Percentiles rank a stretch among this genome's conserved stretches.
Evolutionary conservation across 2,888 invertebrate species (phyloP).

Genomic region (Lochmaea crataegi): DNA sequence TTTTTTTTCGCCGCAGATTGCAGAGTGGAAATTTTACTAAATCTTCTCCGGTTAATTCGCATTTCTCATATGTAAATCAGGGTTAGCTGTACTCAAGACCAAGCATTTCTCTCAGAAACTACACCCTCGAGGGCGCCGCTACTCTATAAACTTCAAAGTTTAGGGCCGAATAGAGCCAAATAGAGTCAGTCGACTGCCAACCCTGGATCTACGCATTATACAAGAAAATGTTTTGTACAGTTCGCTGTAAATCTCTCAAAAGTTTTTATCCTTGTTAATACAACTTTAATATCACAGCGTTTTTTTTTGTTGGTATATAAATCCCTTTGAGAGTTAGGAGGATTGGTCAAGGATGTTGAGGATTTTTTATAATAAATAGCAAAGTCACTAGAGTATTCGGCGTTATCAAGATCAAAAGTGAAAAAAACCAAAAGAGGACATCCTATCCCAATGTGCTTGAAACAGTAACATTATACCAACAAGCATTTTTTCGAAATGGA

Average conservation of each 20-base stretch:
- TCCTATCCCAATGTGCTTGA: too few species aligned
- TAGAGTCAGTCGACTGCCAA: slow-evolving; percentile 36
- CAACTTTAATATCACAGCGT: too few species aligned
- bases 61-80: slow-evolving; percentile 42
- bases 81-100: slow-evolving; percentile 38
- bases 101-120: slow-evolving; percentile 41
- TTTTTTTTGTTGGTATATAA: too few species aligned
- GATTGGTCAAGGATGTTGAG: too few species aligned
- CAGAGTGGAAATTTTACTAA: slow-evolving; percentile 19
- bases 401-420: too few species aligned
- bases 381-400: too few species aligned
- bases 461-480: too few species aligned
- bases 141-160: slow-evolving; percentile 42
- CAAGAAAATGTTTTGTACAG: neutral
- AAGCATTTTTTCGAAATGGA: neutral
- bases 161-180: slow-evolving; percentile 40
- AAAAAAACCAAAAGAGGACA: too few species aligned
- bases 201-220: slow-evolving; percentile 28
- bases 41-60: slow-evolving; percentile 39
- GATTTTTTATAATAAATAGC: too few species aligned
- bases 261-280: neutral
- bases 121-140: slow-evolving; percentile 37
- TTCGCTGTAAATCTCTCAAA: neutral
- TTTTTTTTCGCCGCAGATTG: neutral
- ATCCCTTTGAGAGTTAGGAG: too few species aligned